phyloP scores from a whole-genome alignment of 2,888 invertebrate genomes.

The Achlya flavicornis region DNA sequence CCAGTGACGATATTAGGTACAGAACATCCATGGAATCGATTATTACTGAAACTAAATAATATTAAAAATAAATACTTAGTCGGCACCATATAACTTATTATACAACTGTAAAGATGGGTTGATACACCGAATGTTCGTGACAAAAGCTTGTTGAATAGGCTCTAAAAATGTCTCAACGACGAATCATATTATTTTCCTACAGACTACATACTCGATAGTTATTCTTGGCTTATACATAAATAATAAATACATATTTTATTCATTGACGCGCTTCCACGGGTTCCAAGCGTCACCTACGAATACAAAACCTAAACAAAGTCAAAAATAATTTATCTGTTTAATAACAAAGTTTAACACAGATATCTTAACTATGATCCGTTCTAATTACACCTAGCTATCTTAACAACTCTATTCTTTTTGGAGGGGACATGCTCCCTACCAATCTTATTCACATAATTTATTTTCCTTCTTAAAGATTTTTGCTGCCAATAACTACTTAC shows the following conservation, averaged over 20 bases:
- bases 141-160: not conserved
- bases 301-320: constrained; percentile 57
- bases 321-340: constrained; percentile 61
- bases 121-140: not conserved
- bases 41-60: not conserved
- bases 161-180: constrained; percentile 1
- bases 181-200: not conserved
- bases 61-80: not conserved
- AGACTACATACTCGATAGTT: not conserved
- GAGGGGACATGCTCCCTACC: constrained; percentile 30
- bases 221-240: constrained; percentile 10
- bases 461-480: constrained; percentile 3
- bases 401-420: constrained; percentile 58
- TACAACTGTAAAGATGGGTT: not conserved
- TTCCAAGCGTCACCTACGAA: constrained; percentile 39
- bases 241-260: constrained; percentile 14
- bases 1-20: not conserved
- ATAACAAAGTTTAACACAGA: constrained; percentile 61
- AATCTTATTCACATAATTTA: constrained; percentile 18
- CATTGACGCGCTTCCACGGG: constrained; percentile 21
- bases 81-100: not conserved
- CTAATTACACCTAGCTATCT: constrained; percentile 74
- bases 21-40: not conserved
- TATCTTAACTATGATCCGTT: constrained; percentile 61
- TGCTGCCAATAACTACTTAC: constrained; percentile 9